Percentiles rank a stretch among this genome's conserved stretches.
These are phyloP conservation scores for Galemys pyrenaicus DNA, from an alignment of 2,113 vertebrate species.

Conservation along the genomic window DNA sequence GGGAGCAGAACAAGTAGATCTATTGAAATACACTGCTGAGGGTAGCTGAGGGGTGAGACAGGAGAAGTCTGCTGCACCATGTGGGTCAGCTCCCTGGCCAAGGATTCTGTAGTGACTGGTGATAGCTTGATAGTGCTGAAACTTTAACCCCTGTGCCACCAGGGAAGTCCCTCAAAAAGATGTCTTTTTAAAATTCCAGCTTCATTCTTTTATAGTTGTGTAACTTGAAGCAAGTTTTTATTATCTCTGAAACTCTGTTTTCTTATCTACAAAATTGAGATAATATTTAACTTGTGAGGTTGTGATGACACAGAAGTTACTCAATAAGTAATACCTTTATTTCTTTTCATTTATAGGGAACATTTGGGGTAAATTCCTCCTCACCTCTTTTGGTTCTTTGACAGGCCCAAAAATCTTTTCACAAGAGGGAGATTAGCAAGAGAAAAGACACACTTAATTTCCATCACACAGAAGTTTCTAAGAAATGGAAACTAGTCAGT, in stretches of 20 bases:
- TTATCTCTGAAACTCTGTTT: neutral
- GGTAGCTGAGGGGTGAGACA: too few relatives aligned
- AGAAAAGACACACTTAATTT: neutral
- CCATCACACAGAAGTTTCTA: neutral
- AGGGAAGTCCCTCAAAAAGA: neutral
- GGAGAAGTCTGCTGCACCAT: too few relatives aligned
- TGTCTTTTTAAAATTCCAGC: neutral
- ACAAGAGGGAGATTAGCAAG: neutral
- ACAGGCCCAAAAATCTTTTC: neutral
- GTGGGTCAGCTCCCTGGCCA: too few relatives aligned
- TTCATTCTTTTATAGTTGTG: neutral
- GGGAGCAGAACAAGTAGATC: too few relatives aligned
- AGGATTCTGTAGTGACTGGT: too few relatives aligned
- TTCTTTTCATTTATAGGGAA: neutral
- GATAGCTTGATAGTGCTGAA: too few relatives aligned
- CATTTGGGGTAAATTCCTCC: neutral
- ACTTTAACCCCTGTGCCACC: too few relatives aligned
- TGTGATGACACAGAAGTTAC: neutral
- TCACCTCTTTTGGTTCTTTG: neutral
- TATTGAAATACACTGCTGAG: too few relatives aligned
- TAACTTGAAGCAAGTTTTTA: neutral
- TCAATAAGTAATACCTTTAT: neutral
- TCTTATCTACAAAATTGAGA: constrained; percentile 26
- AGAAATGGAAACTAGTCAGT: neutral
- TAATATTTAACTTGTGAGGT: constrained; percentile 47